Percentiles rank a stretch among this genome's conserved stretches.
These are phyloP conservation scores for Chymomyza caudatula DNA, from an alignment of 2,888 invertebrate genomes.

Conservation along the genomic window DNA sequence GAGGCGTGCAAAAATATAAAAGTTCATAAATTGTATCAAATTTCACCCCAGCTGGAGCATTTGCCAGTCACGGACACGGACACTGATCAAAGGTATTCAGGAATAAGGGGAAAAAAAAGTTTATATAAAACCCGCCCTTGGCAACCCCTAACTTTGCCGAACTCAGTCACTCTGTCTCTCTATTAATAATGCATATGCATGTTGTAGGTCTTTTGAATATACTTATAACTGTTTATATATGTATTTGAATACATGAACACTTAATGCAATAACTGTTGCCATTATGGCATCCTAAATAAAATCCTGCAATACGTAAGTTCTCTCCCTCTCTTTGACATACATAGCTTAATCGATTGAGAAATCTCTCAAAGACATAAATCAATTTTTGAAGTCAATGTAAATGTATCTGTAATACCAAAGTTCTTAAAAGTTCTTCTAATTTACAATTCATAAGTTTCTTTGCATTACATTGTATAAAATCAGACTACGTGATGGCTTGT, in stretches of 20 bases:
- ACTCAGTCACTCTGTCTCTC: conserved; percentile 4
- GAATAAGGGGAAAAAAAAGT: neutral
- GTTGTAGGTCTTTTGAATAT: neutral
- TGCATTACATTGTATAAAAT: too few species aligned
- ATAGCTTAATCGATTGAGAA: too few species aligned
- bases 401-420: too few species aligned
- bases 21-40: conserved; percentile 68
- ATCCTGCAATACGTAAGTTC: too few species aligned
- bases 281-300: too few species aligned
- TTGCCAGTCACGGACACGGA: conserved; percentile 64
- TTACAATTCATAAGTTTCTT: too few species aligned
- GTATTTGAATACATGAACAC: conserved; percentile 33
- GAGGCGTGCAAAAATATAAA: conserved; percentile 25
- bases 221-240: neutral
- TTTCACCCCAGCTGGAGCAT: conserved; percentile 49
- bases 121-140: neutral
- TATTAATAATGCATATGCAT: conserved; percentile 72
- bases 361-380: too few species aligned
- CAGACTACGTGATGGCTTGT: too few species aligned
- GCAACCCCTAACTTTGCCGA: neutral
- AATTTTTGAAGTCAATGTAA: too few species aligned
- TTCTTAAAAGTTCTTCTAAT: too few species aligned
- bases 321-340: too few species aligned
- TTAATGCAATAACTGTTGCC: conserved; percentile 69
- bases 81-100: conserved; percentile 59